phyloP scores from a whole-genome alignment of 2,113 vertebrate genomes.

The Nerophis ophidion region DNA sequence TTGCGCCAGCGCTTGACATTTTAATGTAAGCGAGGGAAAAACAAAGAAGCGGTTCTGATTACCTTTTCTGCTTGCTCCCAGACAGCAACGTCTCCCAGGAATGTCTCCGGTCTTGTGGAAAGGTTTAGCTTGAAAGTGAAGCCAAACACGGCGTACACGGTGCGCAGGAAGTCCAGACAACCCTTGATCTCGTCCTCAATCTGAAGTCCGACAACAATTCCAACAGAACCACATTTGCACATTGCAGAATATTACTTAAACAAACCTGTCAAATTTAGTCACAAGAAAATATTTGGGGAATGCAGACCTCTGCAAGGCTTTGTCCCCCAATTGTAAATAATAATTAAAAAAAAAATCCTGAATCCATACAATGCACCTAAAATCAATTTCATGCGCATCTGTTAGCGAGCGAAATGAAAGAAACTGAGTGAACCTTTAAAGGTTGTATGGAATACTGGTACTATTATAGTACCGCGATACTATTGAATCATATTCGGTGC shows the following conservation, averaged over 20 bases:
- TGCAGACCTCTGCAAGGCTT: too few relatives aligned
- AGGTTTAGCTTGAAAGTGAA: slow-evolving; percentile 97
- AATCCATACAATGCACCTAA: too few relatives aligned
- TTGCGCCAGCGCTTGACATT: slow-evolving; percentile 6
- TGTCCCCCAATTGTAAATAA: too few relatives aligned
- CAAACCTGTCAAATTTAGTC: neutral
- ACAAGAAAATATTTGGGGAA: too few relatives aligned
- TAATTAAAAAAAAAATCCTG: too few relatives aligned
- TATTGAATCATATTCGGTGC: too few relatives aligned
- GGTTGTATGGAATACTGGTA: too few relatives aligned
- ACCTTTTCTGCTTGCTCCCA: slow-evolving; percentile 97
- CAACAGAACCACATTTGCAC: neutral
- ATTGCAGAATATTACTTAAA: slow-evolving; percentile 20
- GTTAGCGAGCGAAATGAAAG: too few relatives aligned
- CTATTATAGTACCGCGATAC: too few relatives aligned
- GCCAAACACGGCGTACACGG: slow-evolving; percentile 88
- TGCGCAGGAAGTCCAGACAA: slow-evolving; percentile 89
- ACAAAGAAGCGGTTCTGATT: slow-evolving; percentile 9
- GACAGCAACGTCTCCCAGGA: slow-evolving; percentile 84
- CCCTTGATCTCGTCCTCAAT: slow-evolving; percentile 92
- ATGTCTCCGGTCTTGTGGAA: slow-evolving; percentile 95
- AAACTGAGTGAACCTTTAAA: too few relatives aligned
- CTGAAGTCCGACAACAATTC: slow-evolving; percentile 54
- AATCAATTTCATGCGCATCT: too few relatives aligned
- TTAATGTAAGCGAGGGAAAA: slow-evolving; percentile 5